phyloP scores from a whole-genome alignment of 2,113 vertebrate genomes.

The Rafetus swinhoei region DNA sequence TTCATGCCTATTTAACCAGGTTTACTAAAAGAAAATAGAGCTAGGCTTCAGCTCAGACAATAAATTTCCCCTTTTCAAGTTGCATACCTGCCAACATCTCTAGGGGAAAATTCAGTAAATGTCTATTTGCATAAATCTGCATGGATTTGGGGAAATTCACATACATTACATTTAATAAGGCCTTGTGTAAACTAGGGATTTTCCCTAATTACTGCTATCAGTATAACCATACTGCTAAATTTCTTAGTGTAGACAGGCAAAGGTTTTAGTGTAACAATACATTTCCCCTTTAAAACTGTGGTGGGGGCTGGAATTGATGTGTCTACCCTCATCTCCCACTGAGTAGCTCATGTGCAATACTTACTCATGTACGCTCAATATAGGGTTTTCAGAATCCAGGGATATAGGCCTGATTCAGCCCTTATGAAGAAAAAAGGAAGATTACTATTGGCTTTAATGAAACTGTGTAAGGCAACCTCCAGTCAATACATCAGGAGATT shows the following conservation, averaged over 20 bases:
- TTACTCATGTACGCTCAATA: background rate
- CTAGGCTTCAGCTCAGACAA: background rate
- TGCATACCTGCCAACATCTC: background rate
- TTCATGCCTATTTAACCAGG: accelerated
- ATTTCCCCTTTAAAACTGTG: accelerated
- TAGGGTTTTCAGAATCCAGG: background rate
- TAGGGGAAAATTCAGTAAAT: background rate
- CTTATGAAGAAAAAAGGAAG: background rate
- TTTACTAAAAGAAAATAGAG: background rate
- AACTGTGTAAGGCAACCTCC: background rate
- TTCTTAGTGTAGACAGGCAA: background rate
- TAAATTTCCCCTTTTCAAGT: background rate
- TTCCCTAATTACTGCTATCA: background rate
- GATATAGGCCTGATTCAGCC: background rate
- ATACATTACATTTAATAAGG: background rate
- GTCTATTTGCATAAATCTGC: background rate
- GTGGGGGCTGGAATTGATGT: background rate
- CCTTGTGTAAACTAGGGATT: background rate
- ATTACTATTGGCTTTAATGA: background rate
- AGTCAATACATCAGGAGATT: background rate
- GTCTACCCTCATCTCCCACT: background rate
- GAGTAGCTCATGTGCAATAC: background rate
- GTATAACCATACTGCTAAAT: background rate
- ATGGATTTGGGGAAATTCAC: background rate
- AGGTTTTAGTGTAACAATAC: background rate